These are phyloP conservation scores for Zaprionus africanus DNA, from an alignment of 1,140 invertebrate genomes.

Conservation along the genomic window DNA sequence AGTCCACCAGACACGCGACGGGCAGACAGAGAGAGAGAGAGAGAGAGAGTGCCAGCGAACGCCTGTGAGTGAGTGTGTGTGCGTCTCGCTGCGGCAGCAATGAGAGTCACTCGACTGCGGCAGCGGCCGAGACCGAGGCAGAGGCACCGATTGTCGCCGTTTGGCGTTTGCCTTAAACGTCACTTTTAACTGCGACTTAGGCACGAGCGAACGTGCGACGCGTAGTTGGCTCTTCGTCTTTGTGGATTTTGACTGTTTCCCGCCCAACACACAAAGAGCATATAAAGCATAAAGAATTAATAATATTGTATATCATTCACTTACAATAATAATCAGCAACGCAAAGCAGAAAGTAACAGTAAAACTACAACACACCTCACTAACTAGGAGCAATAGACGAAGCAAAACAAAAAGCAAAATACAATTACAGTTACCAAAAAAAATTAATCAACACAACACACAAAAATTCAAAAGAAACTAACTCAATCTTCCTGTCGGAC, in stretches of 20 bases:
- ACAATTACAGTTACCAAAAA: slow-evolving; percentile 27
- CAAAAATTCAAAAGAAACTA: slow-evolving; percentile 4
- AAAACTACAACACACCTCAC: slow-evolving; percentile 9
- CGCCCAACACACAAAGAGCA: slow-evolving; percentile 65
- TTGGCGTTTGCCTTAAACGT: no score
- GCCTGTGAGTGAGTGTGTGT: no score
- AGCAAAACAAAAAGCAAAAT: slow-evolving; percentile 18
- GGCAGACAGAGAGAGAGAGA: neutral
- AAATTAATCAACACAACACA: neutral
- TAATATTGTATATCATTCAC: neutral
- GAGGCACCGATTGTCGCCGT: no score
- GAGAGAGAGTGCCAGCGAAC: neutral
- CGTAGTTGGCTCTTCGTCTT: slow-evolving; percentile 70
- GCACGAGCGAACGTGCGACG: slow-evolving; percentile 46
- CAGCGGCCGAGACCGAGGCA: no score
- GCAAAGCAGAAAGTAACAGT: slow-evolving; percentile 18
- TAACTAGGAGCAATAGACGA: slow-evolving; percentile 28
- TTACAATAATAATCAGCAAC: slow-evolving; percentile 27
- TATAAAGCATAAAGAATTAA: slow-evolving; percentile 6
- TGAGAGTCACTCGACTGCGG: no score
- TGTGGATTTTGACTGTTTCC: slow-evolving; percentile 77
- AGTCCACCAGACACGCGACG: neutral
- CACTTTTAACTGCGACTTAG: slow-evolving; percentile 39
- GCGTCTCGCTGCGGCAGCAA: no score
- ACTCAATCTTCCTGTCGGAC: slow-evolving; percentile 12